Percentiles rank a stretch among this genome's conserved stretches.
These are phyloP conservation scores for Drosophila helvetica DNA, from an alignment of 2,888 invertebrate genomes.

Conservation along the genomic window DNA sequence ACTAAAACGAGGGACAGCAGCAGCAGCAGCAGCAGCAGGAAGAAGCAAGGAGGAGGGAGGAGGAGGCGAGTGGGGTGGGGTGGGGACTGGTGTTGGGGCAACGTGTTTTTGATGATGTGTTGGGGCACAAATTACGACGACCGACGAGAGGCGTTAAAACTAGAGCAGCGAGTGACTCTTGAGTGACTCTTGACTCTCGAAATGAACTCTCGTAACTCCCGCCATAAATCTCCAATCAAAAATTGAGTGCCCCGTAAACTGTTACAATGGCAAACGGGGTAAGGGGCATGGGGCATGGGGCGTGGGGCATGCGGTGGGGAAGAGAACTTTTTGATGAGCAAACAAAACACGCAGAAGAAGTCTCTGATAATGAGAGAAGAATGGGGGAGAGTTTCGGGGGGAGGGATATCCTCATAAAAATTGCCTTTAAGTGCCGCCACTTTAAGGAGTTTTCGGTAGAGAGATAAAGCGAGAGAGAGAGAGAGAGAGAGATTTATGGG, in stretches of 20 bases:
- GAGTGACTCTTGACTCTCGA: conserved; percentile 37
- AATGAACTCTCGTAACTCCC: conserved; percentile 37
- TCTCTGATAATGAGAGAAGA: conserved; percentile 39
- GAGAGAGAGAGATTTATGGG: conserved; percentile 10
- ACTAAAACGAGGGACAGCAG: conserved; percentile 30
- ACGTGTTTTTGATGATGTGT: conserved; percentile 71
- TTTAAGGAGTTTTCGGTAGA: conserved; percentile 29
- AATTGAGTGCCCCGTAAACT: conserved; percentile 67
- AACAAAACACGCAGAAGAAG: conserved; percentile 37
- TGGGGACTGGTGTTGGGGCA: conserved; percentile 21
- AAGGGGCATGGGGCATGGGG: neutral
- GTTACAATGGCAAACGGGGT: neutral
- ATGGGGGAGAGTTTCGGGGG: conserved; percentile 24
- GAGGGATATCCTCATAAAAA: conserved; percentile 20
- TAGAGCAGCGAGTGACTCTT: conserved; percentile 53
- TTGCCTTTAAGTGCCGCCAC: conserved; percentile 45
- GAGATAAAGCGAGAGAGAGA: conserved; percentile 14
- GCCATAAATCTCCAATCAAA: conserved; percentile 74
- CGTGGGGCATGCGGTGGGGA: neutral
- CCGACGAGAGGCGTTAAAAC: conserved; percentile 76
- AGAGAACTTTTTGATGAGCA: conserved; percentile 33
- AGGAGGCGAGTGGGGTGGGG: neutral
- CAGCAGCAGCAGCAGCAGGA: no score
- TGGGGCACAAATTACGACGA: conserved; percentile 63
- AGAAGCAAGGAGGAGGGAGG: neutral